Base-by-base conservation (phyloP, 2,797 vertebrate genomes). In the Lacerta viridis region DNA sequence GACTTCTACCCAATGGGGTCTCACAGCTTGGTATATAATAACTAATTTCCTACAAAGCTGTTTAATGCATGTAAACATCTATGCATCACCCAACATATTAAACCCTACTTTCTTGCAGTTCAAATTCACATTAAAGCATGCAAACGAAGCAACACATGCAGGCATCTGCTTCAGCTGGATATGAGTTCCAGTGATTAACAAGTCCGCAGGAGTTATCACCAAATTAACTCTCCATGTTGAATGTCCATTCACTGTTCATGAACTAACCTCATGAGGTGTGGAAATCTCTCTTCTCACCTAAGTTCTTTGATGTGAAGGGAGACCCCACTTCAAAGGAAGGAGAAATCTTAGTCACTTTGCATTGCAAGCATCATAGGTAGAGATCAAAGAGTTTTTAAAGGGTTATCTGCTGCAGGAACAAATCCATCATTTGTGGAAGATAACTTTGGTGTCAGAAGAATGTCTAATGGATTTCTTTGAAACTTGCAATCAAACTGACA, bases 381-480 rank as follows among this genome's bases (percentile, higher is more conserved):
- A 78, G 64, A 88, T 84, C 69, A 66, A 82, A 75, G 86, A 1
- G 18, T n/a, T 69, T 78, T n/a, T 71, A 55, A 84, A 69, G 18
- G 25, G 43, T 20, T 79, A 83, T 64, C 43, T 79, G 75, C 66
- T n/a, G 17, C 74, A 79, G 43, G 74, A 84, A 84, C 64, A 71
- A 88, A 84, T 71, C 81, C 33, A 79, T 79, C 81, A 29, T 77
- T 84, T 88, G 46, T 8, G 18, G 66, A 71, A 77, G 64, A 41
- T 33, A 55, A 72, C 64, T 39, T 55, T 25, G 50, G 33, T 69
- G 75, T 78, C 81, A 59, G 33, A 25, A 77, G 41, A n/a, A 59
- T n/a, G 43, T 41, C n/a, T 59, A 41, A 69, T 33, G 8, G 23
- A 11, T 84, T 36, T 5, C 81, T 88, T 88, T 78, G 81, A 88